Base-by-base conservation (phyloP, 2,888 invertebrate genomes). In the Tetropium fuscum region DNA sequence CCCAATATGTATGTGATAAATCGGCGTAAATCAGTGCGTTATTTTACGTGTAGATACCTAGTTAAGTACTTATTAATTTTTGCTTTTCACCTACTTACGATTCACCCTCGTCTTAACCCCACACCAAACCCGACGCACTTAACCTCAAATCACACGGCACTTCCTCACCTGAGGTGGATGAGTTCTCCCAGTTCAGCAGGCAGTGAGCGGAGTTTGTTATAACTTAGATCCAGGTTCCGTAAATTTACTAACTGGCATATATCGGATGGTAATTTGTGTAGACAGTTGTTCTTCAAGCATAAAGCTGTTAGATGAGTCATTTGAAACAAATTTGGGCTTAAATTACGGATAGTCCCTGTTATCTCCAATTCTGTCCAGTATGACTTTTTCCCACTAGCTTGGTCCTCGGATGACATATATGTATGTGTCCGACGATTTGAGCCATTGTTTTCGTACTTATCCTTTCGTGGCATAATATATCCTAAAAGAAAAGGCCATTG, bases 151-250 rank as follows among this genome's bases (percentile, higher is more conserved):
- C 18, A 36, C 40, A 40, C 38, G 5, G 19, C 22, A 38, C 38
- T n/a, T 32, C 10, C 68, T 73, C 80, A 94, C 94, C 93, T 93
- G 79, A 99, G 89, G 81, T 94, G 91, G 83, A 96, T 93, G 79
- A 99, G 90, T 82, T 99, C 98, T 60, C 99, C 98, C 49, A 99
- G 87, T 85, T 99, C 98, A 53, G 95, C 91, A 66, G 99, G 98
- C 82, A 99, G 86, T 80, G 92, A 93, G 67, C 97, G 88, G 74
- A 99, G 85, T 84, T 97, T 97, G 85, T 99, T 98, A 82, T 91
- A 91, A 69, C 97, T 97, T 74, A 97, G 85, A 84, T 99, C 98
- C 71, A 99, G 86, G 66, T 91, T 90, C 74, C 92, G 90, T 68
- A 99, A 87, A 83, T 94, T 93, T 64, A 85, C 86, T 72, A 99